These are phyloP conservation scores for Lepisosteus oculatus DNA, from an alignment of 2,113 vertebrate species.

Conservation along the genomic window DNA sequence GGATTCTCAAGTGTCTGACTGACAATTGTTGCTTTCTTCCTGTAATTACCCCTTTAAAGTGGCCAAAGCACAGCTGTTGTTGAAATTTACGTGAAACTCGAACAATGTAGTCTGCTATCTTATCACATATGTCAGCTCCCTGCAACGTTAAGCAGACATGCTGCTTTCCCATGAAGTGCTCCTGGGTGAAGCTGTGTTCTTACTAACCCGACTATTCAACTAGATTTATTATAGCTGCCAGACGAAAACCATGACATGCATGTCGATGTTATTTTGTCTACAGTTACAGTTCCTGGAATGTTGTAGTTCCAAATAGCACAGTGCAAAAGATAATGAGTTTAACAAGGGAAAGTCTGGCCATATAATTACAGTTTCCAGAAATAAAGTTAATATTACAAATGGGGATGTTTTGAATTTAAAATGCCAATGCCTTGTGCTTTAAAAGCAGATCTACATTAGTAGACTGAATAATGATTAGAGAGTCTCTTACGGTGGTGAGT, in stretches of 20 bases:
- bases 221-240: neutral
- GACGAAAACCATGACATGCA: neutral
- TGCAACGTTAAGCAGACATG: no score
- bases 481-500: neutral
- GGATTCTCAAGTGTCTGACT: no score
- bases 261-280: constrained; percentile 2
- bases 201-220: neutral
- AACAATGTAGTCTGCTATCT: neutral
- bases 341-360: neutral
- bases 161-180: neutral
- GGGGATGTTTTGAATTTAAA: neutral
- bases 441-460: constrained; percentile 6
- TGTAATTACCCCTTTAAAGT: neutral
- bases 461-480: neutral
- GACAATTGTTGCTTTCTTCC: neutral
- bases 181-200: neutral
- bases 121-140: neutral
- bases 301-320: neutral
- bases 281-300: neutral
- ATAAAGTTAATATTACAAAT: neutral
- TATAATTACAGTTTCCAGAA: neutral
- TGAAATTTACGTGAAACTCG: no score
- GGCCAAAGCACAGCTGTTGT: neutral
- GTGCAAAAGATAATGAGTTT: neutral
- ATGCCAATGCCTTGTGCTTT: neutral